phyloP scores from a whole-genome alignment of 2,888 invertebrate genomes.

The Caenorhabditis sp. region DNA sequence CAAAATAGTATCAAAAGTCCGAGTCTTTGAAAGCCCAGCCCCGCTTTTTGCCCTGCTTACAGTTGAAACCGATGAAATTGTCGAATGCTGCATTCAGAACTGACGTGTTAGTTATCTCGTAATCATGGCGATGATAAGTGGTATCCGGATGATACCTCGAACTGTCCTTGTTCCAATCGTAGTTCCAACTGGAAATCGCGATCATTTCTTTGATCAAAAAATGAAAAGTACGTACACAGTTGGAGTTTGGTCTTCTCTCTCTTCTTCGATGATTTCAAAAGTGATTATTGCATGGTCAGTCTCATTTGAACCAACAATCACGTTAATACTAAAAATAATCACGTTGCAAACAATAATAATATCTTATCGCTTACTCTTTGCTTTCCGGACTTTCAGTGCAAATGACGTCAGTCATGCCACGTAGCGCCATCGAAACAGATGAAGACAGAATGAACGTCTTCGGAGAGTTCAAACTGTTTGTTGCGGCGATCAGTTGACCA shows the following conservation, averaged over 20 bases:
- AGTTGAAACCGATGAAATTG: not conserved
- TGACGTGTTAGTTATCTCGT: not conserved
- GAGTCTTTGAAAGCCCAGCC: too few relatives aligned
- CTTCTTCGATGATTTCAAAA: not conserved
- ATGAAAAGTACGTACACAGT: not conserved
- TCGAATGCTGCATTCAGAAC: not conserved
- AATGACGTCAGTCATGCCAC: not conserved
- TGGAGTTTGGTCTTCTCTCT: not conserved
- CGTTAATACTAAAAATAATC: not conserved
- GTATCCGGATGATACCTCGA: not conserved
- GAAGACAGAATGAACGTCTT: not conserved
- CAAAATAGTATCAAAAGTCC: too few relatives aligned
- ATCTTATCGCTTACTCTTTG: not conserved
- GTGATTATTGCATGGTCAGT: not conserved
- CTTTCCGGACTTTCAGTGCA: not conserved
- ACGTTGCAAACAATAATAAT: not conserved
- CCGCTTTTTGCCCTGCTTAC: too few relatives aligned
- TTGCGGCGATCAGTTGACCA: not conserved
- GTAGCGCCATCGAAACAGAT: not conserved
- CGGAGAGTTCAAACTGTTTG: not conserved
- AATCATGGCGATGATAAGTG: not conserved
- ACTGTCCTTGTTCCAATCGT: not conserved
- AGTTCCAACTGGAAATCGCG: not conserved
- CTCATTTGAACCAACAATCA: not conserved
- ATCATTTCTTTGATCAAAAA: not conserved